Conservation (phyloP, 2,888 invertebrate genomes). For the Ptychoptera albimana region DNA sequence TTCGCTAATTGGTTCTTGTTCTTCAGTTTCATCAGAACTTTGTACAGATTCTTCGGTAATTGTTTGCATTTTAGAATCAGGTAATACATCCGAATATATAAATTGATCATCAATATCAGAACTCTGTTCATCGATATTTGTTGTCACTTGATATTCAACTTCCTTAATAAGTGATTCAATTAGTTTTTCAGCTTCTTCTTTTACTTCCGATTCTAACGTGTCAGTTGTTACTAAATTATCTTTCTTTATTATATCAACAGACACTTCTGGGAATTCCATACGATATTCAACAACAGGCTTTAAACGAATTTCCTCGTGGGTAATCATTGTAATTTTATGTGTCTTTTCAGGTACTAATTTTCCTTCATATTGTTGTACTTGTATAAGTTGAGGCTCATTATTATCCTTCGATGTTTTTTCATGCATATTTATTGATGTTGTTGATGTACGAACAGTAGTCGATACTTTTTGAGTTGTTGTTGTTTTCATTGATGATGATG, state of each 20-base stretch:
- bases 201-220: neutral
- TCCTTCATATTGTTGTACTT: too few relatives aligned
- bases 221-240: constrained; percentile 15
- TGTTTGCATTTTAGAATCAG: neutral
- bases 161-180: constrained; percentile 6
- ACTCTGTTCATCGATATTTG: neutral
- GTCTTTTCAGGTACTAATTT: constrained; percentile 14
- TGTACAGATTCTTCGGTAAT: constrained; percentile 2
- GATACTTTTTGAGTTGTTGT: constrained; percentile 5
- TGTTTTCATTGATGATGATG: constrained; percentile 7
- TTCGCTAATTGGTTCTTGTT: too few relatives aligned
- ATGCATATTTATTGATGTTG: too few relatives aligned
- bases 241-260: constrained; percentile 21
- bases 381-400: too few relatives aligned
- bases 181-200: constrained; percentile 8
- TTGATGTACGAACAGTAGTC: too few relatives aligned
- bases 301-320: constrained; percentile 53
- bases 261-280: constrained; percentile 36
- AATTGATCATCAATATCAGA: neutral
- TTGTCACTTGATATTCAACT: neutral
- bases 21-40: constrained; percentile 1
- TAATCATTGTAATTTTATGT: constrained; percentile 46
- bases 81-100: constrained; percentile 1
- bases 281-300: constrained; percentile 48
- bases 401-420: too few relatives aligned